phyloP scores from a whole-genome alignment of 2,797 vertebrate genomes.

The Agapornis canus region DNA sequence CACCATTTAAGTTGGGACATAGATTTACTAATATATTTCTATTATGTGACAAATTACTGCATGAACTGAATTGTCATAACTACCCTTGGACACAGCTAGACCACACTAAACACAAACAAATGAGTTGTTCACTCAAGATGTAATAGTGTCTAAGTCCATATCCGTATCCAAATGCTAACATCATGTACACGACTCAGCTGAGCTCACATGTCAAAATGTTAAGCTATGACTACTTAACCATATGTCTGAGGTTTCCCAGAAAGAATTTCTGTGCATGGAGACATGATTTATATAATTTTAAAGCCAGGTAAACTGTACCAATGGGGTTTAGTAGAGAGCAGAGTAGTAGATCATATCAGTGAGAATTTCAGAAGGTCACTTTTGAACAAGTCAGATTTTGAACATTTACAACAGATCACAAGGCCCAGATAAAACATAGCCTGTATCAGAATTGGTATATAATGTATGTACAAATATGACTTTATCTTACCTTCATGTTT shows the following conservation, averaged over 20 bases:
- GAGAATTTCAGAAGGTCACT: neutral
- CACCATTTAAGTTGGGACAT: neutral
- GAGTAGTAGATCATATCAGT: neutral
- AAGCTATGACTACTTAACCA: neutral
- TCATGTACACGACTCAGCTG: neutral
- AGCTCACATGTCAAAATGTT: neutral
- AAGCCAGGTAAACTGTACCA: neutral
- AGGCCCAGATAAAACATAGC: neutral
- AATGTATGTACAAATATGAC: neutral
- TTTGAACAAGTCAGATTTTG: neutral
- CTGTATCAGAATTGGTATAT: neutral
- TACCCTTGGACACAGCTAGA: neutral
- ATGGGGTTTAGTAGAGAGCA: neutral
- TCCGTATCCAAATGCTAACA: neutral
- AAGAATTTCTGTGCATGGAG: neutral
- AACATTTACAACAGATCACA: neutral
- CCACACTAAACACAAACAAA: neutral
- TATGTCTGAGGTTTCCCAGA: neutral
- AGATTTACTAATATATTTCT: neutral
- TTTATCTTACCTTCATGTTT: neutral
- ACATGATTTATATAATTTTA: neutral
- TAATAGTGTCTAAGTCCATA: neutral
- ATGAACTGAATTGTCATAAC: neutral
- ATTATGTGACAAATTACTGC: neutral
- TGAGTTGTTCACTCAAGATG: neutral